phyloP scores from a whole-genome alignment of 2,113 vertebrate genomes.

The Chlorodrepanis virens region DNA sequence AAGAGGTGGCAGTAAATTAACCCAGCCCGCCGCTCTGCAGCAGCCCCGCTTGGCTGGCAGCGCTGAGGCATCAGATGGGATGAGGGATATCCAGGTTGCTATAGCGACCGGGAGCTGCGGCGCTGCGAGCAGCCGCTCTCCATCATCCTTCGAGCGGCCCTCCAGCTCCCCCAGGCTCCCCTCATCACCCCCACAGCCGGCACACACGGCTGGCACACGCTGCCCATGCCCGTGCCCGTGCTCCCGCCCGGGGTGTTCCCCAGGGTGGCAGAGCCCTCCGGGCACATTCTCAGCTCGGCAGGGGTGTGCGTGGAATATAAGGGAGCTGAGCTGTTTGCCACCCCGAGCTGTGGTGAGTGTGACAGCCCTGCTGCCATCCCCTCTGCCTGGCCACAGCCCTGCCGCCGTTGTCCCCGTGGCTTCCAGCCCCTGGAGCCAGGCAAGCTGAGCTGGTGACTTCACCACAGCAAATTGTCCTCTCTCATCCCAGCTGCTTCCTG shows the following conservation, averaged over 20 bases:
- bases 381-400: neutral
- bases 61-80: slow-evolving; percentile 78
- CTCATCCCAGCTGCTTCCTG: neutral
- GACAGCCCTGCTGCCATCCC: accelerated
- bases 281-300: neutral
- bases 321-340: neutral
- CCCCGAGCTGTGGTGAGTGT: neutral
- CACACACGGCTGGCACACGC: accelerated
- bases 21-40: neutral
- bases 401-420: accelerated
- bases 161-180: neutral
- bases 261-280: neutral
- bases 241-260: neutral
- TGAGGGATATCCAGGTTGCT: slow-evolving; percentile 77
- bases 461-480: neutral
- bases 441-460: neutral
- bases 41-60: slow-evolving; percentile 28
- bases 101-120: slow-evolving; percentile 71
- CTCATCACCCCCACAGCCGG: neutral
- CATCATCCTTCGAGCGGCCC: neutral
- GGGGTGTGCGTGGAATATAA: neutral
- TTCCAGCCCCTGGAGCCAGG: neutral
- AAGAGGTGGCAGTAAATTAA: accelerated
- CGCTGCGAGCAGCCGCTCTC: slow-evolving; percentile 16
- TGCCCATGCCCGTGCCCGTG: neutral